Conservation (phyloP, 2,888 invertebrate species). For the Tenodera sinensis region DNA sequence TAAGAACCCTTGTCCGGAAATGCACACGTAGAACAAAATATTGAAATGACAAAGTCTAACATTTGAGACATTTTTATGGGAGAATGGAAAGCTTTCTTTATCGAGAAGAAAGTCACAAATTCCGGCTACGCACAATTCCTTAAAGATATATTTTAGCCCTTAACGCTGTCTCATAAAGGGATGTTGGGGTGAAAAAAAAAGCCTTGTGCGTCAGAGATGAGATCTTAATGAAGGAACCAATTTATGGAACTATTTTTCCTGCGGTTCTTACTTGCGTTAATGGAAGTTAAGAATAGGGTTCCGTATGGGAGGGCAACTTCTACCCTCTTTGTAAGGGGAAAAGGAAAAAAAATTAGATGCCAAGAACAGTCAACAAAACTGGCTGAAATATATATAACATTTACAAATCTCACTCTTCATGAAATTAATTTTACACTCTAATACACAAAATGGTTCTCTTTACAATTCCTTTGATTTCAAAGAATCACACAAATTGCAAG, state of each 20-base stretch:
- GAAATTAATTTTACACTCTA: no score
- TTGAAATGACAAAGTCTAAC: rapidly evolving
- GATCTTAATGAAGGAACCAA: background rate
- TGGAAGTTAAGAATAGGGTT: background rate
- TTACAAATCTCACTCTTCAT: no score
- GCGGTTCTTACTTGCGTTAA: background rate
- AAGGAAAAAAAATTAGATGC: background rate
- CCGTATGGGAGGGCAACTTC: background rate
- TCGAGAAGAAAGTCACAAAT: background rate
- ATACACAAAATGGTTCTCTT: no score
- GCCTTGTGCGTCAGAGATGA: background rate
- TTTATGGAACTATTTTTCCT: background rate
- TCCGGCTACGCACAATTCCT: background rate
- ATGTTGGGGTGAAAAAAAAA: background rate
- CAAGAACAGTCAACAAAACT: no score
- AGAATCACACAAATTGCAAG: no score
- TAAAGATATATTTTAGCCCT: background rate
- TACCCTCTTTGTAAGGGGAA: background rate
- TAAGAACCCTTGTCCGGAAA: no score
- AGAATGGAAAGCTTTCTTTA: background rate
- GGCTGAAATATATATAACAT: no score
- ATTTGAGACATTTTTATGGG: background rate
- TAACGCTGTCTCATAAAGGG: background rate
- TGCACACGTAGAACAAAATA: no score
- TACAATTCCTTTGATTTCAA: no score